Percentiles rank a stretch among this genome's conserved stretches.
Evolutionary conservation across 2,113 vertebrate genomes (phyloP).

Genomic region (Melanotaenia duboulayi): DNA sequence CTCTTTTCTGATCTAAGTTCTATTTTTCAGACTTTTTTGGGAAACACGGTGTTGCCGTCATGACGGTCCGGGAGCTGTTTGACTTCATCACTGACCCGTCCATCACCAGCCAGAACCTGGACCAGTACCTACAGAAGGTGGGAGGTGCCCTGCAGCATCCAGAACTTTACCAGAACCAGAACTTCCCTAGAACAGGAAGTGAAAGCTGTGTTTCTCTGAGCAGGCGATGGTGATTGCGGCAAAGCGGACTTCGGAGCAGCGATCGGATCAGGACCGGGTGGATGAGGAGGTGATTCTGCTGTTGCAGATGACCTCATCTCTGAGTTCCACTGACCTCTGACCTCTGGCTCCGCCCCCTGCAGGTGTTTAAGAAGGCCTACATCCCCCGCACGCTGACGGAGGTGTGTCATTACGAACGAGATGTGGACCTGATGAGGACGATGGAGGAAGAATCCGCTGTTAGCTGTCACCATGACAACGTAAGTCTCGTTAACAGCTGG

Average conservation of each 20-base stretch:
- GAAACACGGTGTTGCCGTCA: conserved; percentile 88
- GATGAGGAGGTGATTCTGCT: conserved; percentile 88
- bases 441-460: conserved; percentile 85
- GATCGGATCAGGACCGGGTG: conserved; percentile 91
- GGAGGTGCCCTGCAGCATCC: background rate
- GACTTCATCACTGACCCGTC: conserved; percentile 95
- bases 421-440: conserved; percentile 82
- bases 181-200: background rate
- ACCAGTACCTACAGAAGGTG: conserved; percentile 92
- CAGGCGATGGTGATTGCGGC: conserved; percentile 92
- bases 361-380: conserved; percentile 97
- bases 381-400: conserved; percentile 95
- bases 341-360: background rate
- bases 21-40: conserved; percentile 88
- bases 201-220: background rate
- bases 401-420: conserved; percentile 93
- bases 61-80: conserved; percentile 95
- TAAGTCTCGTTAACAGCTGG: conserved; percentile 60
- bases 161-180: background rate
- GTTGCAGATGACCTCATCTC: background rate
- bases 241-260: conserved; percentile 88
- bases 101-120: conserved; percentile 88
- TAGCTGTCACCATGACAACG: conserved; percentile 86
- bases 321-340: conserved; percentile 3
- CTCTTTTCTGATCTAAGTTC: background rate